Percentiles rank a stretch among this genome's conserved stretches.
Evolutionary conservation across 2,888 invertebrate species (phyloP).

Genomic region (Vanessa cardui): DNA sequence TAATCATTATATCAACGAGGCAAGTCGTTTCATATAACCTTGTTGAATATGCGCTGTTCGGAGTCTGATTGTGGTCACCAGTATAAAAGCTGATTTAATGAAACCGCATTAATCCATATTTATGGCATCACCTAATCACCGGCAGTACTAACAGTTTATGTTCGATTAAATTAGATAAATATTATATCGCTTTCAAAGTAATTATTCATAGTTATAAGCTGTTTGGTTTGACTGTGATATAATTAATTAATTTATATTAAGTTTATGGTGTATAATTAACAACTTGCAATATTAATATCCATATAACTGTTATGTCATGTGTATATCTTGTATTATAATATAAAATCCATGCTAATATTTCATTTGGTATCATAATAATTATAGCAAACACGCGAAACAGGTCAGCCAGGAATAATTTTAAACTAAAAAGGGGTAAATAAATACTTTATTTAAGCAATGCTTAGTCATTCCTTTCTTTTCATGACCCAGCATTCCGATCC

Average conservation of each 20-base stretch:
- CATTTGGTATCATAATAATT: no score
- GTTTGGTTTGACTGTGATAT: not conserved
- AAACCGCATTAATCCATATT: conserved; percentile 71
- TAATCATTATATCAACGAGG: no score
- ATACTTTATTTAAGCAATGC: no score
- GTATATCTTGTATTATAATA: no score
- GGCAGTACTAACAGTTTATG: conserved; percentile 45
- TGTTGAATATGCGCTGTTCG: not conserved
- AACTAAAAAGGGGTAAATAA: no score
- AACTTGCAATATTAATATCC: no score
- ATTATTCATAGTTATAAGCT: conserved; percentile 3
- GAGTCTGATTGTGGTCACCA: conserved; percentile 40
- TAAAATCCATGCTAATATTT: no score
- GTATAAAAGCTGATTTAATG: conserved; percentile 59
- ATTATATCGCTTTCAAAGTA: conserved; percentile 3
- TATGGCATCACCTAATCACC: conserved; percentile 60
- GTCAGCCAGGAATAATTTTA: no score
- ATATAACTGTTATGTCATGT: no score
- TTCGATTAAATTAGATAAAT: conserved; percentile 9
- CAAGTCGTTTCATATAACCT: not conserved
- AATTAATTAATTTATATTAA: not conserved
- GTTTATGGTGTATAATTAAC: not conserved
- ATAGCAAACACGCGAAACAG: no score
- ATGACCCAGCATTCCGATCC: no score
- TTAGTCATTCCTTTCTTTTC: no score